These are phyloP conservation scores for Epizoanthus scotinus DNA, from an alignment of 92 coral and sea anemone species.

Conservation along the genomic window DNA sequence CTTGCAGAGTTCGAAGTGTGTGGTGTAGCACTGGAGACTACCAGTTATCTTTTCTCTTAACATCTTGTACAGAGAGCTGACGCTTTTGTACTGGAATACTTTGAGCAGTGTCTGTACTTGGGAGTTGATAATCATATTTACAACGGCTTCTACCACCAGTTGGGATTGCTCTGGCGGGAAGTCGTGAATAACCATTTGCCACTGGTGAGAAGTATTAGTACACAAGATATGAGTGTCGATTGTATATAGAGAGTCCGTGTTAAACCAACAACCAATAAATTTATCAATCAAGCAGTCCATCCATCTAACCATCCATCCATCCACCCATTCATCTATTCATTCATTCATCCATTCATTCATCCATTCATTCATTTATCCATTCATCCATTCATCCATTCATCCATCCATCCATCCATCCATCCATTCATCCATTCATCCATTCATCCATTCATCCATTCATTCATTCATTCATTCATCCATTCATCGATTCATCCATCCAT, in stretches of 20 bases:
- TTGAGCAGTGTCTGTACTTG: constrained; percentile 91
- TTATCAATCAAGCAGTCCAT: neutral
- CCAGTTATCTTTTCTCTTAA: constrained; percentile 91
- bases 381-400: too few species aligned
- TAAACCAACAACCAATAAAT: neutral
- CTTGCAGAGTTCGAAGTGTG: constrained; percentile 91
- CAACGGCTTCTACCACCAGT: constrained; percentile 88
- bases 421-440: too few species aligned
- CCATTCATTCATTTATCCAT: too few species aligned
- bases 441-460: too few species aligned
- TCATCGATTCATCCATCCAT: too few species aligned
- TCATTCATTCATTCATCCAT: too few species aligned
- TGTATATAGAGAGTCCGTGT: neutral
- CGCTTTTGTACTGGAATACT: constrained; percentile 97
- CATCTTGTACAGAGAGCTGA: constrained; percentile 97
- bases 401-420: too few species aligned
- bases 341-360: too few species aligned
- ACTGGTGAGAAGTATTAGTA: constrained; percentile 50
- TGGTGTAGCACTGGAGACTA: constrained; percentile 78
- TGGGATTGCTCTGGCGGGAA: constrained; percentile 84
- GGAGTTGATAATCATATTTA: constrained; percentile 91
- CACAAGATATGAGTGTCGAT: neutral
- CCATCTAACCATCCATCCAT: too few species aligned
- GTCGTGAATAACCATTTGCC: constrained; percentile 99
- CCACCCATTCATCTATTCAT: too few species aligned